Conservation (phyloP, 2,113 vertebrate genomes). For the Balaenoptera acutorostrata region DNA sequence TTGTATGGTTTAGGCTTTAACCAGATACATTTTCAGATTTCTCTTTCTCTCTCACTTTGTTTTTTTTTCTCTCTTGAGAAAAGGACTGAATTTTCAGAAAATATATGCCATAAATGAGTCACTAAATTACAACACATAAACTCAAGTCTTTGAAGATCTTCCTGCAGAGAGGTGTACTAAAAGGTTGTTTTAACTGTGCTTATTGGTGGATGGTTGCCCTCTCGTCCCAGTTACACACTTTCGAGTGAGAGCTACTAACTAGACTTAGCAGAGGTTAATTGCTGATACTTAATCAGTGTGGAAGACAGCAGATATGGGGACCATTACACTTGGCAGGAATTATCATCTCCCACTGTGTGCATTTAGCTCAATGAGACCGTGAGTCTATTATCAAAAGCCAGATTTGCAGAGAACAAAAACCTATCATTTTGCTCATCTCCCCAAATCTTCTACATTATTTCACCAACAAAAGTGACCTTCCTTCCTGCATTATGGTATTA, state of each 20-base stretch:
- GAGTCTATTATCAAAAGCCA: not conserved
- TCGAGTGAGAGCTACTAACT: not conserved
- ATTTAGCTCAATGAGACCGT: not conserved
- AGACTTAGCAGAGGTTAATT: not conserved
- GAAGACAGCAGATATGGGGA: accelerated
- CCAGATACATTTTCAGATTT: conserved; percentile 22
- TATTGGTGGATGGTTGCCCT: not conserved
- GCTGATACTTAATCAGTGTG: not conserved
- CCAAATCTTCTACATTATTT: not conserved
- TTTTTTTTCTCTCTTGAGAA: conserved; percentile 36
- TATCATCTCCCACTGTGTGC: accelerated
- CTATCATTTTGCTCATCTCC: not conserved
- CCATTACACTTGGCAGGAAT: accelerated
- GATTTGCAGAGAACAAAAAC: not conserved
- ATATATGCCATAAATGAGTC: conserved; percentile 70
- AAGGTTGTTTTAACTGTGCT: not conserved
- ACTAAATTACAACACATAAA: conserved; percentile 73
- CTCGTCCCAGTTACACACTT: not conserved
- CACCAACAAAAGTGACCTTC: not conserved
- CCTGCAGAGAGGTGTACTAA: not conserved
- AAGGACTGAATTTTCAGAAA: conserved; percentile 75
- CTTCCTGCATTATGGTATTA: not conserved
- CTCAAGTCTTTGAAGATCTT: conserved; percentile 65
- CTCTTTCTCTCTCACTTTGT: conserved; percentile 63
- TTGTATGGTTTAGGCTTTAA: not conserved